These are phyloP conservation scores for Xerus inauris DNA, from an alignment of 2,113 vertebrate genomes.

Conservation along the genomic window DNA sequence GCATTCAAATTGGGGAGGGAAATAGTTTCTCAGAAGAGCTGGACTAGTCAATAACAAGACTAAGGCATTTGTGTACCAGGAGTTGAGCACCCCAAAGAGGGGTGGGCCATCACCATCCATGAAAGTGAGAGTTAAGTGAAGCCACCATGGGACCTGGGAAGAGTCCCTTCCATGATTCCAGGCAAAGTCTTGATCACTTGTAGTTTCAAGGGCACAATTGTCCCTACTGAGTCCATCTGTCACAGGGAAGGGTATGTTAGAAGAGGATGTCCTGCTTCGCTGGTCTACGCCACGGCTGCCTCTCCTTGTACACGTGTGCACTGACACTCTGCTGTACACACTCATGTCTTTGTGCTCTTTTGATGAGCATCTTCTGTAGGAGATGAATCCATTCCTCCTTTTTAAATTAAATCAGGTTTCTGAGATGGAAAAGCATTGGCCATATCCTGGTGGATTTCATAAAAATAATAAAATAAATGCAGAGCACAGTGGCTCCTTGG, in stretches of 20 bases:
- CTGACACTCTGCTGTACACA: background rate
- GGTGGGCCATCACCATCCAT: background rate
- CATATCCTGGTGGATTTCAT: background rate
- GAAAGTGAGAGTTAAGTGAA: background rate
- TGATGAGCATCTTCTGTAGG: background rate
- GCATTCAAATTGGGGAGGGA: background rate
- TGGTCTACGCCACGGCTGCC: background rate
- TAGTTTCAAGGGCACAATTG: background rate
- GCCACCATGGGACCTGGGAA: background rate
- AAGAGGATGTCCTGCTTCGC: background rate
- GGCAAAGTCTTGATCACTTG: background rate
- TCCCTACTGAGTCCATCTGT: background rate
- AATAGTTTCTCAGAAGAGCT: background rate
- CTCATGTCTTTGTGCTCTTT: background rate
- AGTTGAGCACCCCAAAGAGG: background rate
- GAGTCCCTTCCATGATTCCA: background rate
- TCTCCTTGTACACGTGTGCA: background rate
- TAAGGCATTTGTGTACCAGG: background rate
- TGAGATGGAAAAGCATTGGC: background rate
- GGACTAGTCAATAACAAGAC: background rate
- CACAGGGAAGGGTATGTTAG: background rate
- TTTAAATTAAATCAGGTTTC: slow-evolving; percentile 1
- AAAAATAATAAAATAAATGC: background rate
- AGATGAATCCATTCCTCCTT: background rate
- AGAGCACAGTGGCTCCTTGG: background rate